Conservation (phyloP, 2,113 vertebrate genomes). For the Scytalopus superciliaris region DNA sequence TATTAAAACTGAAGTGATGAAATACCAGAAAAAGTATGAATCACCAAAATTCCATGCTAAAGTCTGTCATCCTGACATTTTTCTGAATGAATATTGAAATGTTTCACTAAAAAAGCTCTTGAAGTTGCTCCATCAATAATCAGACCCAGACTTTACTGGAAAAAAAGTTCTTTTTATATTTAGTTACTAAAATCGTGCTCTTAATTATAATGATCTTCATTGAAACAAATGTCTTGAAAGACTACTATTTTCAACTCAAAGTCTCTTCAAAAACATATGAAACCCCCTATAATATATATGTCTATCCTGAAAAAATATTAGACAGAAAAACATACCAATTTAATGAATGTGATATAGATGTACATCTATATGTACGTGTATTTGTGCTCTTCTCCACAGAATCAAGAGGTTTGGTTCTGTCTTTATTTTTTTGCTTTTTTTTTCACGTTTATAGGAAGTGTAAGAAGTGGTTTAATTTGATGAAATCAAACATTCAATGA, state of each 20-base stretch:
- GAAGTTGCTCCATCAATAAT: conserved; percentile 36
- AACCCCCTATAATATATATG: not conserved
- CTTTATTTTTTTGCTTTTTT: conserved; percentile 32
- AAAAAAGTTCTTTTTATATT: not conserved
- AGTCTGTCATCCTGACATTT: conserved; percentile 52
- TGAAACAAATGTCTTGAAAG: conserved; percentile 33
- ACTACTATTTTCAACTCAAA: conserved; percentile 47
- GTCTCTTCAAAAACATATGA: not conserved
- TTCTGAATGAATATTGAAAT: conserved; percentile 62
- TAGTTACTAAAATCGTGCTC: not conserved
- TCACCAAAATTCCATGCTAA: not conserved
- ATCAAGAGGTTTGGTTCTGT: conserved; percentile 40
- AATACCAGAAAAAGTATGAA: conserved; percentile 20
- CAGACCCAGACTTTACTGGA: conserved; percentile 11
- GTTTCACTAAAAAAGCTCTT: conserved; percentile 7
- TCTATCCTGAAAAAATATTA: not conserved
- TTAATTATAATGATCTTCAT: conserved; percentile 34
- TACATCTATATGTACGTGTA: not conserved
- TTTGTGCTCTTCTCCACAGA: not conserved
- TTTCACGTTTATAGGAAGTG: conserved; percentile 25
- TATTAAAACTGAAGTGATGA: conserved; percentile 40
- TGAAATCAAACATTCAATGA: conserved; percentile 70
- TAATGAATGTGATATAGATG: not conserved
- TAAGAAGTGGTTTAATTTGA: conserved; percentile 74
- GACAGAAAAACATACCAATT: not conserved